These are phyloP conservation scores for Hystrix cristata DNA, from an alignment of 2,113 vertebrate genomes.

Conservation along the genomic window DNA sequence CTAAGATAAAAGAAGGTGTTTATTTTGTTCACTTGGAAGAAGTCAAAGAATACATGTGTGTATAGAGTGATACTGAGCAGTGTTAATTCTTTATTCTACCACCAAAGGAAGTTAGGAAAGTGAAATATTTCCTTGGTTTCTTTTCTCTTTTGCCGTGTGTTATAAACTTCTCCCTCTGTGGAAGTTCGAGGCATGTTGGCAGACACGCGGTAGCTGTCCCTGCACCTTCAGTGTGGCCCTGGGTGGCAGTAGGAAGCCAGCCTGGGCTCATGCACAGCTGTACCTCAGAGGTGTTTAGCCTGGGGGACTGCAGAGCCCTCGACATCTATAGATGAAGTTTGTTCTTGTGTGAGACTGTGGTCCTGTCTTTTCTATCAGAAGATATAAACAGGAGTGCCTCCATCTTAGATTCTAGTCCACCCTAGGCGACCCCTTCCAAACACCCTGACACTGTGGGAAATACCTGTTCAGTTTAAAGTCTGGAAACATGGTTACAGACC, in stretches of 20 bases:
- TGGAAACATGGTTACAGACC: no score
- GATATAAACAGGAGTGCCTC: no score
- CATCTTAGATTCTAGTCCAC: no score
- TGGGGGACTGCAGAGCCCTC: not conserved
- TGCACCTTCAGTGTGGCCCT: not conserved
- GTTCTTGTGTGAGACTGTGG: not conserved
- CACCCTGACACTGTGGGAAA: no score
- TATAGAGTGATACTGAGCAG: not conserved
- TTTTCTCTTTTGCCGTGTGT: not conserved
- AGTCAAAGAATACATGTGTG: not conserved
- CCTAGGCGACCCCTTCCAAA: no score
- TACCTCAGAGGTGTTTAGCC: not conserved
- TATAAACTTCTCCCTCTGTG: not conserved
- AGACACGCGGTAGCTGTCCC: not conserved
- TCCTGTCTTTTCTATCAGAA: no score
- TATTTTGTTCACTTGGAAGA: slow-evolving; percentile 30
- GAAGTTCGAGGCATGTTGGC: not conserved
- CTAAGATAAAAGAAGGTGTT: not conserved
- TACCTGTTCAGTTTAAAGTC: no score
- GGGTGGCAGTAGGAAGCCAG: not conserved
- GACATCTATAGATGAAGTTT: not conserved
- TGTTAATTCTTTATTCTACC: not conserved
- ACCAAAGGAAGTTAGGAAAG: not conserved
- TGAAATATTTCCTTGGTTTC: not conserved
- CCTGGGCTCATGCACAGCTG: not conserved